A percentile compares a stretch with the other conserved stretches of the same genome.
Evolutionary conservation across 2,888 invertebrate genomes (phyloP).

Genomic region (Drosophila yooni): DNA sequence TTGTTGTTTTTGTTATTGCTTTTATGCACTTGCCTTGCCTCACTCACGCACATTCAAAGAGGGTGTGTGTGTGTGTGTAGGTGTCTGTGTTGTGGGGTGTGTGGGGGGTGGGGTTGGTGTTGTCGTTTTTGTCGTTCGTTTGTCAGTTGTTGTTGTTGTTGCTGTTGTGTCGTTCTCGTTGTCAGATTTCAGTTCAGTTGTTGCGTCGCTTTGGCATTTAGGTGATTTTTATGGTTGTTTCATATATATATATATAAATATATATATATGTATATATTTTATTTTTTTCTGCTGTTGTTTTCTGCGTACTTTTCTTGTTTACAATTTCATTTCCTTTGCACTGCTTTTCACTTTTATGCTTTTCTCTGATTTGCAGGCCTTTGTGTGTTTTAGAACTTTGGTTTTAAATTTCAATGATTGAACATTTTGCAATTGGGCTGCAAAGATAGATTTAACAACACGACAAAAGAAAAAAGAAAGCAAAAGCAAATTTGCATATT

Average conservation of each 20-base stretch:
- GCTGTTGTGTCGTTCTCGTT: constrained; percentile 32
- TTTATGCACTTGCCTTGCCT: constrained; percentile 27
- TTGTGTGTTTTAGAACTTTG: constrained; percentile 51
- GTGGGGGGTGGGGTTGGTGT: constrained; percentile 21
- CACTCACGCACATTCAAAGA: constrained; percentile 55
- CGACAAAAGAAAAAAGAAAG: constrained; percentile 2
- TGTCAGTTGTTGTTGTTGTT: constrained; percentile 30
- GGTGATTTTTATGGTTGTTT: constrained; percentile 50
- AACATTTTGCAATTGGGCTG: constrained; percentile 60
- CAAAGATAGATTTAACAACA: constrained; percentile 35
- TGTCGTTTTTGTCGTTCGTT: constrained; percentile 26
- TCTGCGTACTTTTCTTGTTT: constrained; percentile 36
- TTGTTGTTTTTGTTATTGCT: constrained; percentile 42
- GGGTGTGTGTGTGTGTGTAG: constrained; percentile 2
- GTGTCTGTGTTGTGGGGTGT: constrained; percentile 23
- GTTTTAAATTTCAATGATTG: constrained; percentile 60
- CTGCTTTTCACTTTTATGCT: constrained; percentile 50
- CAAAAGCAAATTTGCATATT: constrained; percentile 18
- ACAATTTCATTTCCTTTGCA: constrained; percentile 58
- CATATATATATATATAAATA: constrained; percentile 4
- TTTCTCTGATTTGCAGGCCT: constrained; percentile 25
- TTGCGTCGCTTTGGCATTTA: constrained; percentile 66
- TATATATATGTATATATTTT: background rate
- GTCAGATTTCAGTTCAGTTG: constrained; percentile 50
- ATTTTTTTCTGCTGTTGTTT: constrained; percentile 16